Evolutionary conservation across 2,888 invertebrate species (phyloP).

Genomic region (Eudemis profundana): DNA sequence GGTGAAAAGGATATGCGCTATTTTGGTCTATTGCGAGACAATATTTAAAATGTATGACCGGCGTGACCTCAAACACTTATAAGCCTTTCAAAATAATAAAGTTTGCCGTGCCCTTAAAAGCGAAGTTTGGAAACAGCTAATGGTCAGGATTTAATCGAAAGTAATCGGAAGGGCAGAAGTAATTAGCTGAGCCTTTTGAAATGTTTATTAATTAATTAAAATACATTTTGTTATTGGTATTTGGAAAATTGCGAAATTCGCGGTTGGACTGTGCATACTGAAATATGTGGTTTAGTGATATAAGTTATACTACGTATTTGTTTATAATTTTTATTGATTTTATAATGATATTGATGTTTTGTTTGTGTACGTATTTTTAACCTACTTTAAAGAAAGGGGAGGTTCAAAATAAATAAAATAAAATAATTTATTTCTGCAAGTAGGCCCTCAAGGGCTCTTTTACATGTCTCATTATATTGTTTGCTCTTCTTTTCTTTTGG

Average conservation of each 20-base stretch:
- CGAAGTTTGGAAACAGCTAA: constrained; percentile 42
- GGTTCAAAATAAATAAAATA: too few species aligned
- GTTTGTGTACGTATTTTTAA: too few species aligned
- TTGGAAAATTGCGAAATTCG: background rate
- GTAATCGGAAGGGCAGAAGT: constrained; percentile 32
- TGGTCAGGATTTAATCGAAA: constrained; percentile 38
- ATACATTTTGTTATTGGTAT: constrained; percentile 15
- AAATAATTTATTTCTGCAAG: too few species aligned
- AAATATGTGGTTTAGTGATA: too few species aligned
- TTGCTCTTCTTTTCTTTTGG: too few species aligned
- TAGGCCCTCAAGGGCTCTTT: too few species aligned
- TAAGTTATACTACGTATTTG: too few species aligned
- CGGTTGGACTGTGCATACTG: background rate
- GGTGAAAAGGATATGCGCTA: background rate
- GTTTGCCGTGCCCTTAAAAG: constrained; percentile 40
- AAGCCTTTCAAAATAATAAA: constrained; percentile 36
- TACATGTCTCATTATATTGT: too few species aligned
- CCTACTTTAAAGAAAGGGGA: too few species aligned
- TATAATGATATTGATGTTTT: too few species aligned
- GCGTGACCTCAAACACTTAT: constrained; percentile 19
- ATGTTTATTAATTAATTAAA: constrained; percentile 32
- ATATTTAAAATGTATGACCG: constrained; percentile 11
- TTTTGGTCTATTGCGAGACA: background rate
- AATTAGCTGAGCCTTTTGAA: constrained; percentile 28
- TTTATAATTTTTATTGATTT: too few species aligned